Base-by-base conservation (phyloP, 2,888 invertebrate genomes). In the Athrips mouffetella region DNA sequence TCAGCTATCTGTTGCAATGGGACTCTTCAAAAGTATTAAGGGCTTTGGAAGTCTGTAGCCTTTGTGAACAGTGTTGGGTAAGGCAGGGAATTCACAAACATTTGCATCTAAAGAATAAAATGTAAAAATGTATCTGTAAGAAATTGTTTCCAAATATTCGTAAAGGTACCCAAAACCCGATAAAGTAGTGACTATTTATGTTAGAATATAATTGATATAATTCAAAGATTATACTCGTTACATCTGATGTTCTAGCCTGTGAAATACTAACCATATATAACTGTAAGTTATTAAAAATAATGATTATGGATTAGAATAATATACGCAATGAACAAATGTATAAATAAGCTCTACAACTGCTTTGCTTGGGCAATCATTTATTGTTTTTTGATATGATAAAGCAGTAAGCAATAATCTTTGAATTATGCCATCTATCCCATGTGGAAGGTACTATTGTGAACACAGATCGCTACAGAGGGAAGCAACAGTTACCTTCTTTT, bases 401-500 rank as follows among this genome's bases (percentile, higher is more conserved):
- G 5, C 20, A 37, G 3, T n/a, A 37, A 33, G 37, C 37, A 48
- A n/a, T 57, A 63, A 64, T 59, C 66, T 63, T 65, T 59, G 62
- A 63, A 60, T 48, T 48, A 41, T 48, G 45, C 51, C 45, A 52
- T 35, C 45, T 55, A 49, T 53, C 55, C 45, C 21, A 21, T 50
- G 47, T 48, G 18, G 7, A 35, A 27, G 25, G 13, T 35, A 13
- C 6, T 15, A 13, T 16, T 27, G 41, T 41, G 16, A 41, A 33
- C 37, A 46, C 45, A 29, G 25, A 25, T 21, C 5, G 18, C 18
- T 2, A 27, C n/a, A 27, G 6, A 35, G 6, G 16, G 25, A 37
- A 29, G 47, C 20, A 16, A 13, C 21, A 52, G 20, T 72, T 85
- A 87, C 87, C 87, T 87, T 85, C 59, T 83, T 85, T 63, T 83